Base-by-base conservation (phyloP, 2,888 invertebrate species). In the Unio delphinus region DNA sequence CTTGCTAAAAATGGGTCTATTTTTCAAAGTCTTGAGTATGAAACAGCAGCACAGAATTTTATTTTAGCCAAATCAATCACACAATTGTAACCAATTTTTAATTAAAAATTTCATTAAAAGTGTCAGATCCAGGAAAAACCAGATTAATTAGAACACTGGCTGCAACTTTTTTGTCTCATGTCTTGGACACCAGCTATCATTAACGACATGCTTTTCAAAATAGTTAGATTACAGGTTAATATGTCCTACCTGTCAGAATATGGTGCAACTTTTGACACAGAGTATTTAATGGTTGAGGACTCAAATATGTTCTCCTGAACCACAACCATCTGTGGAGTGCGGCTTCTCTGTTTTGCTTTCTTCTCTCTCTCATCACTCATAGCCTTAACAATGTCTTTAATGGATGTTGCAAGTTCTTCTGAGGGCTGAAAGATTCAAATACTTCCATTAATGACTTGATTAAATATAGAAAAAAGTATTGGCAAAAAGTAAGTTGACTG, bases 211-310 rank as follows among this genome's bases (percentile, higher is more conserved):
- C 58, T 26, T 11, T 58, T 58, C 58, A 58, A 58, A 58, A 61
- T 20, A 23, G 4, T 61, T 15, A 61, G 30, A 3, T 15, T 15
- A 61, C 3, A 4, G 8, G 18, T 23, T 61, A 23, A 28, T 57
- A 64, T 18, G 28, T 58, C 76, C 57, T 65, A 83, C 84, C 72
- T 73, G 64, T 80, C 80, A 65, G 81, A 77, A 64, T 83, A 77
- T 60, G 84, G 84, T n/a, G 86, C 82, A 8, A 75, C 80, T 59
- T 81, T 70, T 62, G 78, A 70, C 23, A 84, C 78, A 58, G 78
- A 76, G 72, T 81, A 86, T 65, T 82, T 81, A 59, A 86, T 75
- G 17, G 83, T 62, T 28, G 84, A 81, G 0, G 86, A 86, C 64
- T 81, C 73, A 73, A 86, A 84, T 23, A 83, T 72, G 68, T 86